Percentiles rank a stretch among this genome's conserved stretches.
Conservation (phyloP, 2,113 vertebrate genomes). For the Lonchura striata region DNA sequence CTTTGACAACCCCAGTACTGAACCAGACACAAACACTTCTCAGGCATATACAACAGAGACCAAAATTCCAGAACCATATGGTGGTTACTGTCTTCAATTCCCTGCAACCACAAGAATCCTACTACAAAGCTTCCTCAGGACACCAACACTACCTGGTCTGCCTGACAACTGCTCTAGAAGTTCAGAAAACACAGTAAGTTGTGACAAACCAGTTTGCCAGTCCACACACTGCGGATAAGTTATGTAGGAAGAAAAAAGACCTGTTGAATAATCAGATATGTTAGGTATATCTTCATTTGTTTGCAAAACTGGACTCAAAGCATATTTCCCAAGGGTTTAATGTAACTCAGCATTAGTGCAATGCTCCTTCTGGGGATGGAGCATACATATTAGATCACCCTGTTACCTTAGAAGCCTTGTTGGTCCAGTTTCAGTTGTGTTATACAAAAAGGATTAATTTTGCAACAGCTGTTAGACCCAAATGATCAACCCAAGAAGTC, state of each 20-base stretch:
- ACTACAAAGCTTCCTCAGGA: neutral
- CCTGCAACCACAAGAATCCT: neutral
- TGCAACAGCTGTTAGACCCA: neutral
- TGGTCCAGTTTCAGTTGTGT: neutral
- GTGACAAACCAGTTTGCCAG: neutral
- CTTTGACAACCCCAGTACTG: neutral
- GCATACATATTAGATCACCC: neutral
- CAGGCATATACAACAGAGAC: neutral
- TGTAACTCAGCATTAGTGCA: neutral
- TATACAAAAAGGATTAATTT: neutral
- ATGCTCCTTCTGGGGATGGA: neutral
- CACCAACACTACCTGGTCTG: fast-evolving
- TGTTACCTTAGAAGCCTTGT: neutral
- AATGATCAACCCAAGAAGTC: neutral
- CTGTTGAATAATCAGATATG: neutral
- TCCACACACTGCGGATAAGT: neutral
- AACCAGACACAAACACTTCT: neutral
- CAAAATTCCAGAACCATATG: neutral
- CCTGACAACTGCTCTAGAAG: neutral
- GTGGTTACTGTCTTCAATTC: neutral
- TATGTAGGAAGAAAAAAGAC: fast-evolving
- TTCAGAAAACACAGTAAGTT: neutral
- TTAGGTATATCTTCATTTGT: neutral
- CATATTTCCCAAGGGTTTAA: neutral
- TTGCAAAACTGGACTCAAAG: neutral